phyloP scores from a whole-genome alignment of 2,113 vertebrate species.

The Puffinus mauretanicus region DNA sequence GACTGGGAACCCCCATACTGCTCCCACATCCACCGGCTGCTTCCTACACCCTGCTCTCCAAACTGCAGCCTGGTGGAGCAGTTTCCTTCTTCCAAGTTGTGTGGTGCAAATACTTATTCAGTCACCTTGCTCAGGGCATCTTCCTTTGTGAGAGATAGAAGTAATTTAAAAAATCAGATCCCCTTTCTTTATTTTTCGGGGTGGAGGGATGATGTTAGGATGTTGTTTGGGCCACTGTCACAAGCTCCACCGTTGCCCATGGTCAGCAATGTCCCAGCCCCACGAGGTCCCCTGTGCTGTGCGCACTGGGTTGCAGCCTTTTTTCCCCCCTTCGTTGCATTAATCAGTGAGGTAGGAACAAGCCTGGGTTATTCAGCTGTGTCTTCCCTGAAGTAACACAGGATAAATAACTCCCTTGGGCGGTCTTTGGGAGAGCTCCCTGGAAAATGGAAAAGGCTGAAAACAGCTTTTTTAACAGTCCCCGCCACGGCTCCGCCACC shows the following conservation, averaged over 20 bases:
- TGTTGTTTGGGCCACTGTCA: not conserved
- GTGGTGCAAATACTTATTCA: not conserved
- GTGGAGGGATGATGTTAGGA: not conserved
- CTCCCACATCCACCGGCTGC: not conserved
- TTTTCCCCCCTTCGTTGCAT: not conserved
- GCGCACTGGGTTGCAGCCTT: not conserved
- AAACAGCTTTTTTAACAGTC: constrained; percentile 34
- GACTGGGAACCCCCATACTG: not conserved
- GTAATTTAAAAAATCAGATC: not conserved
- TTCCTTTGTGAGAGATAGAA: not conserved
- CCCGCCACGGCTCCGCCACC: not conserved
- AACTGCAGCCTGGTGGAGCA: not conserved
- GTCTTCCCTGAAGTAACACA: constrained; percentile 5
- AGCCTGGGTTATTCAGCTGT: not conserved
- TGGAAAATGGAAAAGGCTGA: constrained; percentile 31
- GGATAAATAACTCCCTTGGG: constrained; percentile 24
- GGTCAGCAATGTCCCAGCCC: not conserved
- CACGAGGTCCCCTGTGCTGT: not conserved
- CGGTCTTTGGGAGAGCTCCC: constrained; percentile 16
- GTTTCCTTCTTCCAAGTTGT: not conserved
- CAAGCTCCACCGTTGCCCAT: fast-evolving
- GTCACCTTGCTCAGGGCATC: not conserved
- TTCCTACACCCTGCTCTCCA: not conserved
- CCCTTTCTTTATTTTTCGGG: not conserved
- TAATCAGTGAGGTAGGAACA: not conserved